These are phyloP conservation scores for Phrynosoma blainvillii DNA, from an alignment of 2,113 vertebrate genomes.

Conservation along the genomic window DNA sequence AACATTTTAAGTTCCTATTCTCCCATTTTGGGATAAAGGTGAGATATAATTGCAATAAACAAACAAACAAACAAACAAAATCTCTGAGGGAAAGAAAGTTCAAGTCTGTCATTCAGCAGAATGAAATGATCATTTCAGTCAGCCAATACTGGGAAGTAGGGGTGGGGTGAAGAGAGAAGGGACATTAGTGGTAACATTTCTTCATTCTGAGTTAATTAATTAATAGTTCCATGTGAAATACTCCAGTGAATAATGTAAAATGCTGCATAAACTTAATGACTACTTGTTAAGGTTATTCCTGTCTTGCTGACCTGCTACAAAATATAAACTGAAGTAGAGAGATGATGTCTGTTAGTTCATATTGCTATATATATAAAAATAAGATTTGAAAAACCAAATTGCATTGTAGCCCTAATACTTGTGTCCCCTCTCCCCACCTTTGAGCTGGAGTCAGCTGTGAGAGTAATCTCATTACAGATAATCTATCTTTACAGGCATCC, in stretches of 20 bases:
- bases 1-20: too few relatives aligned
- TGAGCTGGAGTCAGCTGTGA: background rate
- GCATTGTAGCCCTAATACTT: background rate
- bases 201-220: background rate
- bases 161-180: too few relatives aligned
- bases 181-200: too few relatives aligned
- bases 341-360: background rate
- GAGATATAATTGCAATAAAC: too few relatives aligned
- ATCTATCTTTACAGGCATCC: constrained; percentile 35
- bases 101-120: too few relatives aligned
- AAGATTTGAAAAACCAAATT: background rate
- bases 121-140: too few relatives aligned
- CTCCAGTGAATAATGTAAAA: background rate
- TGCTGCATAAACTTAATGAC: background rate
- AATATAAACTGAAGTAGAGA: background rate
- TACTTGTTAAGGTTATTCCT: background rate
- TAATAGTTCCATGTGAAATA: constrained; percentile 3
- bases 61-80: too few relatives aligned
- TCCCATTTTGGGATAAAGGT: too few relatives aligned
- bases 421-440: background rate
- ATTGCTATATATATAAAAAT: background rate
- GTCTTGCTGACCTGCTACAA: background rate
- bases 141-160: too few relatives aligned
- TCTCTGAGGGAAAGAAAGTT: too few relatives aligned
- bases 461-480: constrained; percentile 50